Evolutionary conservation across 2,113 vertebrate species (phyloP).

Genomic region (Passerina amoena): DNA sequence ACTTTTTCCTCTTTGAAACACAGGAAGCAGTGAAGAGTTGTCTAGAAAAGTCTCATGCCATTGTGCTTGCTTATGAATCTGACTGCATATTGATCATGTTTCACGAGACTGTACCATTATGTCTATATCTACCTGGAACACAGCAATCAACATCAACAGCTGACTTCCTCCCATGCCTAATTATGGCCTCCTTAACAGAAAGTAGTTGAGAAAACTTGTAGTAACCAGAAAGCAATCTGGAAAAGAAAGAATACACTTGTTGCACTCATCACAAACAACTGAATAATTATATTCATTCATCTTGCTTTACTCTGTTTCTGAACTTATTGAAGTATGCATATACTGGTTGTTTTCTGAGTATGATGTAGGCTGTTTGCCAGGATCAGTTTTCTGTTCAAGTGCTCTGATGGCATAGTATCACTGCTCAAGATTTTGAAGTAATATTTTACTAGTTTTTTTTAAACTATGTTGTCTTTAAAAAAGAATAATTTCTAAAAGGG

Average conservation of each 20-base stretch:
- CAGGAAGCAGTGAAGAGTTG: background rate
- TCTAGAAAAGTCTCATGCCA: background rate
- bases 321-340: background rate
- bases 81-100: background rate
- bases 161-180: background rate
- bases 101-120: background rate
- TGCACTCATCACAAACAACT: background rate
- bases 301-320: background rate
- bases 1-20: background rate
- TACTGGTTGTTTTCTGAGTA: background rate
- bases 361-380: background rate
- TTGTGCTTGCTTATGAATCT: background rate
- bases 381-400: background rate
- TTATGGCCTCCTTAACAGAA: background rate
- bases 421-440: background rate
- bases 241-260: background rate
- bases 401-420: background rate
- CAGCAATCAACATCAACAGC: background rate
- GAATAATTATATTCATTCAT: background rate
- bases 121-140: background rate
- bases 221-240: background rate
- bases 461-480: background rate
- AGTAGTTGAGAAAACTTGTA: background rate
- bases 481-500: background rate
- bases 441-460: background rate